Conservation (phyloP, 2,888 invertebrate species). For the Hirtodrosophila cameraria region DNA sequence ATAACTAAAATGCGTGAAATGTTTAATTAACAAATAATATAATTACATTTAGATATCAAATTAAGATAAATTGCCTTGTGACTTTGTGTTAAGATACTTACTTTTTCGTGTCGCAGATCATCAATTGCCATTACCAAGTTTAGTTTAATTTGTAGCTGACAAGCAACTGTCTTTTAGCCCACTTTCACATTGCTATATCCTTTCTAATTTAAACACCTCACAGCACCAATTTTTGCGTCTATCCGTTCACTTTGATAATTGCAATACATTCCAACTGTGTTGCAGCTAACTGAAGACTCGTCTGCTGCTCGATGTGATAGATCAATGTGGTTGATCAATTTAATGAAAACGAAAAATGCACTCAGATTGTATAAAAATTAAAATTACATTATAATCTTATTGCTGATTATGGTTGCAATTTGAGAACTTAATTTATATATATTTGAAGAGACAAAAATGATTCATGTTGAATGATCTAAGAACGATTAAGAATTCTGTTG, state of each 20-base stretch:
- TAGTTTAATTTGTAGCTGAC: conserved; percentile 18
- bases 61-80: background rate
- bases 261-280: conserved; percentile 17
- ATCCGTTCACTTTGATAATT: conserved; percentile 66
- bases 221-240: conserved; percentile 32
- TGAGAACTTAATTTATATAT: no score
- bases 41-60: background rate
- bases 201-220: conserved; percentile 72
- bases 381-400: no score
- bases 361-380: no score
- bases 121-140: conserved; percentile 10
- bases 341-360: no score
- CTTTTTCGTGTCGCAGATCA: background rate
- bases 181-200: conserved; percentile 57
- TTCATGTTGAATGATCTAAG: no score
- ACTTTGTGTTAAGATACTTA: background rate
- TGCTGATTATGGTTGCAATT: no score
- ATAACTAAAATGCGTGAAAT: conserved; percentile 5
- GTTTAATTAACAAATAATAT: conserved; percentile 10
- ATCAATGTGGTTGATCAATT: background rate
- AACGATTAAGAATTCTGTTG: no score
- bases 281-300: conserved; percentile 16
- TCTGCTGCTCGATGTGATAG: conserved; percentile 5
- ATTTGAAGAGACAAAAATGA: no score
- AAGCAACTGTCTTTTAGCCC: conserved; percentile 32